A percentile compares a stretch with the other conserved stretches of the same genome.
Evolutionary conservation across 2,797 vertebrate species (phyloP).

Genomic region (Oreonectes daqikongensis): DNA sequence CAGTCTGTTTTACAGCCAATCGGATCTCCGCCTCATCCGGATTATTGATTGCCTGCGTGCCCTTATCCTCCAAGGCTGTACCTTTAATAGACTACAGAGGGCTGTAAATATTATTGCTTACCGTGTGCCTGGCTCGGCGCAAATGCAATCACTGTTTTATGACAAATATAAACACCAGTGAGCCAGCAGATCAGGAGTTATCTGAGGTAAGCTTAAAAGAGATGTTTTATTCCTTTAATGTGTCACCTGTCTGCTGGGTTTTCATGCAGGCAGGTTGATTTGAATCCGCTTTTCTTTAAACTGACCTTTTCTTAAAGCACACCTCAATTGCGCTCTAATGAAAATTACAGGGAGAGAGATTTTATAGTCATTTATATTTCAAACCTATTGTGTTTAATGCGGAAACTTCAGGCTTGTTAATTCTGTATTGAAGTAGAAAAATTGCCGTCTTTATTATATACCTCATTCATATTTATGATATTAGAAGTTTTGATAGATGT

Average conservation of each 20-base stretch:
- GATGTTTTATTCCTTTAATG: constrained; percentile 26
- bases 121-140: constrained; percentile 28
- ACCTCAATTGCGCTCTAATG: neutral
- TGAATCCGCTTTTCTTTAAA: constrained; percentile 10
- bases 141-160: constrained; percentile 42
- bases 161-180: constrained; percentile 48
- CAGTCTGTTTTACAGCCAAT: constrained; percentile 49
- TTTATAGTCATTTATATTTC: constrained; percentile 5
- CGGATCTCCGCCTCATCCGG: constrained; percentile 21
- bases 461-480: neutral
- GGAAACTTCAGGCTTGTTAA: neutral
- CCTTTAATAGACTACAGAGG: constrained; percentile 51
- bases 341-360: constrained; percentile 13
- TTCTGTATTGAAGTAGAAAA: neutral
- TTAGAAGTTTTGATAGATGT: neutral
- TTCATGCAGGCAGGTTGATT: constrained; percentile 12
- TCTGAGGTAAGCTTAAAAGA: constrained; percentile 41
- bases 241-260: neutral
- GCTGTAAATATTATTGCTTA: constrained; percentile 51
- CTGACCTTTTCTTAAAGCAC: constrained; percentile 6
- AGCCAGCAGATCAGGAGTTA: constrained; percentile 33
- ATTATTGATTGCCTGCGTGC: constrained; percentile 47
- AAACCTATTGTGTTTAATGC: neutral
- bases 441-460: neutral
- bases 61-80: constrained; percentile 49